Conservation (phyloP, 2,113 vertebrate species). For the Paracanthobrama guichenoti region DNA sequence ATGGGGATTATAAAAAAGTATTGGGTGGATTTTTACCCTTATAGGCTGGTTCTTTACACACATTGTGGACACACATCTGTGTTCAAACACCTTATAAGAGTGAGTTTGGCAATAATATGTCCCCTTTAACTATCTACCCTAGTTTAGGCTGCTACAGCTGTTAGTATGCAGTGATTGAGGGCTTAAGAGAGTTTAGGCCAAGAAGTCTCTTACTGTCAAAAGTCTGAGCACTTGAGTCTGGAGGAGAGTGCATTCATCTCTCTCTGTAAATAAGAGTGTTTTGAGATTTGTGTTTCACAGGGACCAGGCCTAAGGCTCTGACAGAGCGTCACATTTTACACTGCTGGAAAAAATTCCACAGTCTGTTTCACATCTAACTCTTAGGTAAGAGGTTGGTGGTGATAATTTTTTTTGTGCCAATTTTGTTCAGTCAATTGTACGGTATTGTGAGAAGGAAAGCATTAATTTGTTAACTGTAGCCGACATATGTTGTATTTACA, state of each 20-base stretch:
- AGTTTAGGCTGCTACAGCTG: slow-evolving; percentile 29
- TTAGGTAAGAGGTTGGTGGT: not conserved
- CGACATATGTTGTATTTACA: not conserved
- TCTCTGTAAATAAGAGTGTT: slow-evolving; percentile 67
- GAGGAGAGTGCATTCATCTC: slow-evolving; percentile 61
- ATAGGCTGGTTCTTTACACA: no score
- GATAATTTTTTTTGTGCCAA: no score
- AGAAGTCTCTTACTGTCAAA: slow-evolving; percentile 60
- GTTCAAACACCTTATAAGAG: no score
- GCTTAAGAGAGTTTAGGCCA: slow-evolving; percentile 66
- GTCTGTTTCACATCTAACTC: slow-evolving; percentile 22
- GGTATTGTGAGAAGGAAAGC: not conserved
- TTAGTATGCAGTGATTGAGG: slow-evolving; percentile 59
- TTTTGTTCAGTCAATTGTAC: not conserved
- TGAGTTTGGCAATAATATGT: no score
- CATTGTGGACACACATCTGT: no score
- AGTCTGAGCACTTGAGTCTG: slow-evolving; percentile 65
- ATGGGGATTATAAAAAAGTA: no score
- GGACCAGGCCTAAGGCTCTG: slow-evolving; percentile 21
- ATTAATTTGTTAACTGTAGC: not conserved
- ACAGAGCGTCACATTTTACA: slow-evolving; percentile 47
- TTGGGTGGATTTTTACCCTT: no score
- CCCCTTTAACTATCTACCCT: not conserved
- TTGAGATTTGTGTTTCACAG: slow-evolving; percentile 44
- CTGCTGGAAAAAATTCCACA: slow-evolving; percentile 28